Evolutionary conservation across 2,797 vertebrate species (phyloP).

Genomic region (Scomberomorus guttatus): DNA sequence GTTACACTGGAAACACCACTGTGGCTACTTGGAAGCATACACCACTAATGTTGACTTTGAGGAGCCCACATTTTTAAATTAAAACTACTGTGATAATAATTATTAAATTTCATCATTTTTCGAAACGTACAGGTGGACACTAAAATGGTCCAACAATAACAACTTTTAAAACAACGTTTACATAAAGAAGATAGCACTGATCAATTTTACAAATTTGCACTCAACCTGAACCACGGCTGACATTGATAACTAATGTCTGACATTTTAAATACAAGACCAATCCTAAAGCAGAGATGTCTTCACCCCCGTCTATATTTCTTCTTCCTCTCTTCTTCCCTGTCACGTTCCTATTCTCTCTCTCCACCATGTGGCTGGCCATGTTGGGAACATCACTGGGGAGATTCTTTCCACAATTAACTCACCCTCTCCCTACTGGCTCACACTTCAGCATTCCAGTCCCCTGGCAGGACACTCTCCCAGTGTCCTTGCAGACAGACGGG

Average conservation of each 20-base stretch:
- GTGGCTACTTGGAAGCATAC: background rate
- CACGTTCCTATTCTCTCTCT: constrained; percentile 29
- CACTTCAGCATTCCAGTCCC: constrained; percentile 75
- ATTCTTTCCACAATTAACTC: constrained; percentile 85
- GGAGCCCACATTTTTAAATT: background rate
- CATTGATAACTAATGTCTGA: background rate
- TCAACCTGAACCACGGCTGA: background rate
- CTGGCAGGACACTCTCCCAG: constrained; percentile 69
- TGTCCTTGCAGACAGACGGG: constrained; percentile 63
- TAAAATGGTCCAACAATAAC: too few species aligned
- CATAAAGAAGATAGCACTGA: too few species aligned
- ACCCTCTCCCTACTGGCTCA: constrained; percentile 73
- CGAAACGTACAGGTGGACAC: background rate
- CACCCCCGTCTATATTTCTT: background rate
- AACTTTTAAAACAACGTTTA: background rate
- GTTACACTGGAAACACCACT: constrained; percentile 14
- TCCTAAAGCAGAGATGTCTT: background rate
- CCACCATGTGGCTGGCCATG: constrained; percentile 58
- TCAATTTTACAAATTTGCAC: background rate
- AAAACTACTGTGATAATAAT: background rate
- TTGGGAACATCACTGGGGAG: constrained; percentile 77
- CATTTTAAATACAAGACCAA: background rate
- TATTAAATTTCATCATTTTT: background rate
- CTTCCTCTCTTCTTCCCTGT: background rate
- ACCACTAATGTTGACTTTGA: background rate